Base-by-base conservation (phyloP, 1,140 invertebrate genomes). In the Sycophaga agraensis region DNA sequence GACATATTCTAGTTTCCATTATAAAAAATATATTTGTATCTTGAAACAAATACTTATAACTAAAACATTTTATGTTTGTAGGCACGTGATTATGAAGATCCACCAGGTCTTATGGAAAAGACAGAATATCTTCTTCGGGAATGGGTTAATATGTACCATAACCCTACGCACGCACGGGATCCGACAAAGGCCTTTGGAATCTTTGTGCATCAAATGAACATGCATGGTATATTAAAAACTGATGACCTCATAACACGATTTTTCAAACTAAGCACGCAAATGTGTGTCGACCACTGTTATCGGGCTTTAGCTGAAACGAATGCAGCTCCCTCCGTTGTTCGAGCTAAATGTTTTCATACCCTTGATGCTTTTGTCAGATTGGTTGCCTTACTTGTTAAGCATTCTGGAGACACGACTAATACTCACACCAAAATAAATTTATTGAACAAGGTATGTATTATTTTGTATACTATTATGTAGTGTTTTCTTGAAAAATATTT, bases 171-270 rank as follows among this genome's bases (percentile, higher is more conserved):
- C 14, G 88, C 89, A 0, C 85, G 91, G 40, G 96, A 98, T 77
- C 91, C 94, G 5, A 90, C 89, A 1, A 96, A 97, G 72, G 93
- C 96, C n/a, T 98, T 99, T 73, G 88, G 91, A 34, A 81, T 92
- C 49, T 97, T 98, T 80, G 94, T 98, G 0, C 92, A 96, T 70
- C 87, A 96, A 76, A 96, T 99, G 94, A 97, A 97, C 71, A 86
- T 92, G 59, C 94, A 97, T 67, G 97, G 97, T 3, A 96, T 99
- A 46, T 80, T 99, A 12, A 98, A 98, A 76, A 97, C 94, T 0
- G 98, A 99, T 71, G 97, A 99, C 74, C 84, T 97, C 60, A 97
- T 99, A 53, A 96, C 95, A 0, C 80, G 96, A 62, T 99, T 99
- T 82, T 99, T 99, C 84, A 88, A 97, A 24, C 87, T 98, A 17